Percentiles rank a stretch among this genome's conserved stretches.
phyloP scores from a whole-genome alignment of 2,888 invertebrate species.

The Ametastegia equiseti region DNA sequence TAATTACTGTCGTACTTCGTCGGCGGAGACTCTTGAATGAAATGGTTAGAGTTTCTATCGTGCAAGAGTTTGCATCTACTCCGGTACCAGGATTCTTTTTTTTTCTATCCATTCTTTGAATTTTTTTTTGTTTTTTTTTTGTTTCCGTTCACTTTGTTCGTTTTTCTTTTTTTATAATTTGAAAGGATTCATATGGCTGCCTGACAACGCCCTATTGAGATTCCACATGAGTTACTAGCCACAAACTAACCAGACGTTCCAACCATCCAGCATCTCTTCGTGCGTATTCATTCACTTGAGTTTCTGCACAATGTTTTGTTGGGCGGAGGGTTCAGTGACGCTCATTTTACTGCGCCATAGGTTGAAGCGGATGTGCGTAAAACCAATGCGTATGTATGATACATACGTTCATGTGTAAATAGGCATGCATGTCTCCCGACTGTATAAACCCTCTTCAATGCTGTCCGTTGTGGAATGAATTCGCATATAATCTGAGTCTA shows the following conservation, averaged over 20 bases:
- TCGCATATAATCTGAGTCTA: conserved; percentile 13
- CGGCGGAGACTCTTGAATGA: conserved; percentile 10
- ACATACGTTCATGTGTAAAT: background rate
- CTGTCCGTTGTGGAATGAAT: background rate
- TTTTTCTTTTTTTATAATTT: conserved; percentile 13
- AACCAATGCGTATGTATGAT: background rate
- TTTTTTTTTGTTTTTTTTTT: background rate
- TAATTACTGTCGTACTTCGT: background rate
- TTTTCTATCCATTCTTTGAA: background rate
- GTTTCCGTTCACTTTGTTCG: background rate
- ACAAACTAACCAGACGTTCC: conserved; percentile 56
- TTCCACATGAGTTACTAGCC: conserved; percentile 53
- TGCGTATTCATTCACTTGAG: conserved; percentile 53
- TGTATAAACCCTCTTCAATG: background rate
- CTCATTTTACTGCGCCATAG: conserved; percentile 17
- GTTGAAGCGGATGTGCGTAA: background rate
- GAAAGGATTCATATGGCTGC: conserved; percentile 34
- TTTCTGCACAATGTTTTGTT: conserved; percentile 53
- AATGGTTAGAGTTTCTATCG: background rate
- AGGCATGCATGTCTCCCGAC: background rate
- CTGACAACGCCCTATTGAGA: conserved; percentile 38
- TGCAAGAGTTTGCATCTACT: background rate
- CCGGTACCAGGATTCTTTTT: background rate
- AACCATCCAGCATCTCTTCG: conserved; percentile 27
- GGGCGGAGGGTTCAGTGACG: background rate